Conservation (phyloP, 2,888 invertebrate genomes). For the Xanthia togata region DNA sequence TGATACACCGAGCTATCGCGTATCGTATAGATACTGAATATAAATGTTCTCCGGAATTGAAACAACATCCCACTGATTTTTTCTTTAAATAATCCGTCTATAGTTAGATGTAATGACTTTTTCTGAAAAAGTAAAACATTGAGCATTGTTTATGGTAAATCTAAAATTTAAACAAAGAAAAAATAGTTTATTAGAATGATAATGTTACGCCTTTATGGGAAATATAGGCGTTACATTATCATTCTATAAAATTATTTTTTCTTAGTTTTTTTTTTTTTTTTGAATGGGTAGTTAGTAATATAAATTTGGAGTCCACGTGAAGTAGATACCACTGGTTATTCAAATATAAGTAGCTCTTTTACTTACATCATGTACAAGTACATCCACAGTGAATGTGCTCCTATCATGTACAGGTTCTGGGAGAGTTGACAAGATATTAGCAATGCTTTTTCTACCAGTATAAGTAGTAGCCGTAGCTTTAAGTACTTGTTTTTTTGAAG, state of each 20-base stretch:
- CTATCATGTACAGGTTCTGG: constrained; percentile 79
- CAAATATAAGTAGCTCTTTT: neutral
- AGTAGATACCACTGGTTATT: neutral
- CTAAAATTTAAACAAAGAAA: neutral
- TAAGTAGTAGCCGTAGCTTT: constrained; percentile 2
- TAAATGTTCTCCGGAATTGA: constrained; percentile 81
- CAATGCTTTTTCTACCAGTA: constrained; percentile 3
- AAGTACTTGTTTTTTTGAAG: constrained; percentile 14
- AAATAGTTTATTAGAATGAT: neutral
- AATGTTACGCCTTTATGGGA: neutral
- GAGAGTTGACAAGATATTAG: constrained; percentile 51
- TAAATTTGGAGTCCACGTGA: neutral
- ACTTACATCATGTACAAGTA: constrained; percentile 81
- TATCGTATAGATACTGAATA: constrained; percentile 68
- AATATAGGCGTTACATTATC: no score
- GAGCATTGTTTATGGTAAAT: constrained; percentile 5
- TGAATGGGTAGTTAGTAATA: no score
- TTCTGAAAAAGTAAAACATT: constrained; percentile 71
- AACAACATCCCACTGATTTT: constrained; percentile 39
- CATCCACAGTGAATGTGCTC: constrained; percentile 81
- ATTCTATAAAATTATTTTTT: no score
- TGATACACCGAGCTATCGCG: constrained; percentile 66
- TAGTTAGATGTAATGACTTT: constrained; percentile 71
- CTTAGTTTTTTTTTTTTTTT: no score
- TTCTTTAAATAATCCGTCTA: constrained; percentile 82